These are phyloP conservation scores for Drosophila bocqueti DNA, from an alignment of 1,140 invertebrate species.

Conservation along the genomic window DNA sequence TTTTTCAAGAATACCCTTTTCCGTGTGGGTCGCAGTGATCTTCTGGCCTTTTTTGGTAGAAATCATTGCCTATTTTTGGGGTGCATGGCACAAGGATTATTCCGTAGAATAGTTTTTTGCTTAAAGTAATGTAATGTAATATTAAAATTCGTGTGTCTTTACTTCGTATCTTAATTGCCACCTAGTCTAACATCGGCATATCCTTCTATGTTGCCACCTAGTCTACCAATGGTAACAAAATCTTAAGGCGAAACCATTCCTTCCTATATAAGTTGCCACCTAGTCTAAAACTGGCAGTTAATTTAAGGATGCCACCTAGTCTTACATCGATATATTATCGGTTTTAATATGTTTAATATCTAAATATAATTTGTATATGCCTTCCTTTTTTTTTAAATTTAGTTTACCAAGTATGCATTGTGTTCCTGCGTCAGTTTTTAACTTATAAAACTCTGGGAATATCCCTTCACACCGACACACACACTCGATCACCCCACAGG, in stretches of 20 bases:
- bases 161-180: neutral
- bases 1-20: constrained; percentile 31
- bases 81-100: neutral
- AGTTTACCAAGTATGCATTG: neutral
- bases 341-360: neutral
- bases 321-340: neutral
- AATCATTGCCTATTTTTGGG: neutral
- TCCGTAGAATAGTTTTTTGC: neutral
- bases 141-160: neutral
- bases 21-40: neutral
- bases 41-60: neutral
- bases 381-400: neutral
- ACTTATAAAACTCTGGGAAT: neutral
- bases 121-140: neutral
- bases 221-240: no score
- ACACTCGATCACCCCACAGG: neutral
- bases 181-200: neutral
- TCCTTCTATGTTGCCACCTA: no score
- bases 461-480: neutral
- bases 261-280: neutral
- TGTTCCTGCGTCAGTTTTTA: neutral
- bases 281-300: neutral
- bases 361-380: neutral
- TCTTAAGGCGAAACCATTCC: no score
- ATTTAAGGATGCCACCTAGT: neutral